Percentiles rank a stretch among this genome's conserved stretches.
Evolutionary conservation across 1,140 invertebrate genomes (phyloP).

Genomic region (Heliothis subflexa): DNA sequence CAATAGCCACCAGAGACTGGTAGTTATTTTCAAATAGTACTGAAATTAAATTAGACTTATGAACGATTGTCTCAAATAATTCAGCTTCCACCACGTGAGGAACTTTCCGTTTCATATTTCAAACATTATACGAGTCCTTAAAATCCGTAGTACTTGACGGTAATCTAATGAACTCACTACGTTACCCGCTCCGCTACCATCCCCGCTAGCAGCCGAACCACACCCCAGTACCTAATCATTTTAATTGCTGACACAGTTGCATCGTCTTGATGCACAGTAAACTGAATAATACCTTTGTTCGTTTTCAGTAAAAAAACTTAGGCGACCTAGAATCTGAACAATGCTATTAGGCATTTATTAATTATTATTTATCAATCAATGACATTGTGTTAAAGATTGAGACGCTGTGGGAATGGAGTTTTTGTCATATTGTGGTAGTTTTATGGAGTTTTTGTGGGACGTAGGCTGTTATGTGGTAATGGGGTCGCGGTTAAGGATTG

Average conservation of each 20-base stretch:
- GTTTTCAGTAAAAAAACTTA: constrained; percentile 59
- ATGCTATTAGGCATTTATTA: constrained; percentile 62
- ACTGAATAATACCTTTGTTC: constrained; percentile 77
- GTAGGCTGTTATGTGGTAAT: neutral
- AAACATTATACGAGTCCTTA: too few species aligned
- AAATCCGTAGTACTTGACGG: too few species aligned
- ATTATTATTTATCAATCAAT: constrained; percentile 50
- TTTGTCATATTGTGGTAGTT: constrained; percentile 24
- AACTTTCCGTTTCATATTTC: too few species aligned
- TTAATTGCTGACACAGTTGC: constrained; percentile 82
- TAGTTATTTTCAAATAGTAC: too few species aligned
- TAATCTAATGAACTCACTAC: neutral
- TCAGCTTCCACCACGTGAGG: too few species aligned
- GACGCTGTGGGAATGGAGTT: constrained; percentile 33
- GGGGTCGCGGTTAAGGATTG: neutral
- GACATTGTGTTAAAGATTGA: constrained; percentile 29
- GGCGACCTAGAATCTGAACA: constrained; percentile 65
- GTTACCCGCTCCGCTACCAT: constrained; percentile 32
- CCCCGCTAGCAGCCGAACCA: constrained; percentile 59
- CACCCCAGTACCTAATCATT: constrained; percentile 69
- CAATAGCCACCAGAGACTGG: too few species aligned
- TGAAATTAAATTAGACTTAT: too few species aligned
- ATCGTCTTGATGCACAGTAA: constrained; percentile 68
- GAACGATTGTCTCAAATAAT: too few species aligned
- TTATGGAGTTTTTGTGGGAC: neutral